Evolutionary conservation across 2,888 invertebrate genomes (phyloP), one percentile per base, ranked within the genome.

Genomic region (Tiphia femorata): DNA sequence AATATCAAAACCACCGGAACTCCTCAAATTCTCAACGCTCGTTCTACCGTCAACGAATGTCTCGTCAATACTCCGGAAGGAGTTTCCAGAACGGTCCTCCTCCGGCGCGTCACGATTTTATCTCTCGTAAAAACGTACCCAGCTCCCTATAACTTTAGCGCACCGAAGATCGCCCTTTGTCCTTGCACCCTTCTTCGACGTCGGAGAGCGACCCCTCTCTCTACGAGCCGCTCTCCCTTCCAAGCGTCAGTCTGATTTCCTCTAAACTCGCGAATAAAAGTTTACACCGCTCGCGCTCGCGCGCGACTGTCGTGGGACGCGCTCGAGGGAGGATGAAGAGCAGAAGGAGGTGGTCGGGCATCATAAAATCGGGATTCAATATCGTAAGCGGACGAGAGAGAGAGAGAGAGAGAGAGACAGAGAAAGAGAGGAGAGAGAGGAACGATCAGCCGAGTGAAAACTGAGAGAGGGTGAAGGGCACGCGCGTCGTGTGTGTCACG

Each of bases 321-420:
- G n/a, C 29, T 30, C 17, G 43, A 43, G 4, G 27, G 27, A 12
- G 21, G 27, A 29, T 16, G 35, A 35, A 12, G 35, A 35, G 35
- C 2, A 10, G 27, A 56, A 40, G 41, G 21, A n/a, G n/a, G n/a
- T n/a, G n/a, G n/a, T n/a, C n/a, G 43, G 19, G 53, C 49, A 78
- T 79, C 79, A 76, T 81, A 81, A 81, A 81, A 81, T 81, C 73
- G 79, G 75, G 76, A 80, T 80, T 80, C 78, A 81, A 80, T 80
- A 80, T 79, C 79, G 74, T 67, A 56, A 54, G 47, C 61, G 54
- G 42, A 46, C 23, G 29, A 19, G 12, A 17, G 47, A 30, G 38
- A 40, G 35, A 16, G 35, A 40, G 23, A 48, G 19, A 38, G 29
- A 38, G 38, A 43, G 43, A n/a, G n/a, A 38, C 19, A 38, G n/a